Percentiles rank a stretch among this genome's conserved stretches.
Conservation (phyloP, 2,113 vertebrate genomes). For the Caretta caretta region DNA sequence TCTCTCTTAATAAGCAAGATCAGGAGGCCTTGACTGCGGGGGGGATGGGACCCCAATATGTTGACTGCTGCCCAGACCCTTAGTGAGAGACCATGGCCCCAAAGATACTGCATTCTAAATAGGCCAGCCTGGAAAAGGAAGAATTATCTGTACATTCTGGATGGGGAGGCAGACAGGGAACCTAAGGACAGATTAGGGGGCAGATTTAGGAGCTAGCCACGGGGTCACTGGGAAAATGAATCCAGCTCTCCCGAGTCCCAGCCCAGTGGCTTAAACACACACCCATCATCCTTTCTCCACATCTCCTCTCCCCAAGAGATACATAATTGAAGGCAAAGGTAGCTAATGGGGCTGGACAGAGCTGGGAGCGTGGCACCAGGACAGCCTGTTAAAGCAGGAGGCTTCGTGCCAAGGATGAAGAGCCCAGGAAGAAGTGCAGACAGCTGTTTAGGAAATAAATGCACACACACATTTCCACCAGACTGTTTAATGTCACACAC, state of each 20-base stretch:
- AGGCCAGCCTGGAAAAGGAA: background rate
- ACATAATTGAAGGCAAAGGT: background rate
- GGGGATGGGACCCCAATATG: background rate
- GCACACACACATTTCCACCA: fast-evolving
- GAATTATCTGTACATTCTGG: background rate
- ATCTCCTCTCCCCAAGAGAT: background rate
- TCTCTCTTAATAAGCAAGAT: too few relatives aligned
- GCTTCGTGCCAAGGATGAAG: background rate
- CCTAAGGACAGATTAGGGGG: background rate
- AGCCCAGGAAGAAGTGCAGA: background rate
- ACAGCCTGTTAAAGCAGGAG: background rate
- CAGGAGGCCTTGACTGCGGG: too few relatives aligned
- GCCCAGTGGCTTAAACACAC: background rate
- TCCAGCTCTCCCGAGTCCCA: background rate
- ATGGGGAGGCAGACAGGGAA: background rate
- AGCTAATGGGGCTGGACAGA: background rate
- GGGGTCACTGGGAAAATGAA: background rate
- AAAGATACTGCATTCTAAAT: background rate
- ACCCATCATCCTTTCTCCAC: background rate
- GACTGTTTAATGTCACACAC: background rate
- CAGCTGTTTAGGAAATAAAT: fast-evolving
- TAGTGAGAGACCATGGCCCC: background rate
- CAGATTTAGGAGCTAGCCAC: background rate
- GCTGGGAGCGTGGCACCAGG: fast-evolving
- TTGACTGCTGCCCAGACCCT: too few relatives aligned